Percentiles rank a stretch among this genome's conserved stretches.
phyloP scores from a whole-genome alignment of 2,113 vertebrate species.

The Burhinus bistriatus region DNA sequence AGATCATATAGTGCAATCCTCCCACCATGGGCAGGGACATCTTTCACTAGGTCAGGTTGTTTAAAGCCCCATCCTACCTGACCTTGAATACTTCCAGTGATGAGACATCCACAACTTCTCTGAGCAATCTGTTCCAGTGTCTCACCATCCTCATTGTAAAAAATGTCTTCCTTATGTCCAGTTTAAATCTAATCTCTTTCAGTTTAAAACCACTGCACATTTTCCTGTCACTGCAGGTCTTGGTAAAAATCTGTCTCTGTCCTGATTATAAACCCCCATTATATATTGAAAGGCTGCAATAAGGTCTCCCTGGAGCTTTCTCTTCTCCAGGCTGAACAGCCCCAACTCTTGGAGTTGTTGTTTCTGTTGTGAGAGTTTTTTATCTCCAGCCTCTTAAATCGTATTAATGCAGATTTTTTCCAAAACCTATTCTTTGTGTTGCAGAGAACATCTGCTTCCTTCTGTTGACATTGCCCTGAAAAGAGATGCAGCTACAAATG shows the following conservation, averaged over 20 bases:
- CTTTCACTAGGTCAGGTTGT: neutral
- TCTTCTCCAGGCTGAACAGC: neutral
- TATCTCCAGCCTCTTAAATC: neutral
- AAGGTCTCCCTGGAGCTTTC: neutral
- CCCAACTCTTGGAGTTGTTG: rapidly evolving
- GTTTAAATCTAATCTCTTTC: neutral
- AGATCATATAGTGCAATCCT: neutral
- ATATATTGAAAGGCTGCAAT: neutral
- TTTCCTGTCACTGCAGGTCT: neutral
- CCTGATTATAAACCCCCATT: neutral
- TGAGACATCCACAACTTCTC: neutral
- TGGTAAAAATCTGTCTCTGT: neutral
- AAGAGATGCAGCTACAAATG: neutral
- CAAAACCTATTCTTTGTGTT: neutral
- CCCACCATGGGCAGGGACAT: no score
- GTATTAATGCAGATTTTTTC: neutral
- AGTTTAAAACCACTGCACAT: neutral
- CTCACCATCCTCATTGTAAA: neutral
- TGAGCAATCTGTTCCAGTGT: neutral
- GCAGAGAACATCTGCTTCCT: neutral
- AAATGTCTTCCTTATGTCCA: neutral
- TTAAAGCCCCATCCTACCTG: neutral
- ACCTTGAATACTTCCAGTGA: neutral
- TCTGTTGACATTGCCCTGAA: neutral
- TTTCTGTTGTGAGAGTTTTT: neutral